These are phyloP conservation scores for Chymomyza procnemis DNA, from an alignment of 2,888 invertebrate genomes.

Conservation along the genomic window DNA sequence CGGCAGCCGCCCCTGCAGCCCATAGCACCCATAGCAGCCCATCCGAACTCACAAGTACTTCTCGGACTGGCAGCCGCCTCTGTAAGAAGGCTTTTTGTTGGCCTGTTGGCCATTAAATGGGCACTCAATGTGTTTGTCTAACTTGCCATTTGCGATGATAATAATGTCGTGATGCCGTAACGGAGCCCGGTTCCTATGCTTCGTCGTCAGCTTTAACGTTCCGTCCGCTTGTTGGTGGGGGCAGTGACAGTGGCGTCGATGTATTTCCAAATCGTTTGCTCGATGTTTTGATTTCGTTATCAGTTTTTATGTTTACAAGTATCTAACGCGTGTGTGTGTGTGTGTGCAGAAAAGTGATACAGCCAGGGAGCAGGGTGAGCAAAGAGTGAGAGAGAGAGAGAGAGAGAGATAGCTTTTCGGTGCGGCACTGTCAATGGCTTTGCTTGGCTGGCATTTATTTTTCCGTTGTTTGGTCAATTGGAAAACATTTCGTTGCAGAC, in stretches of 20 bases:
- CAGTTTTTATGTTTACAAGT: conserved; percentile 72
- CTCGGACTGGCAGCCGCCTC: conserved; percentile 1
- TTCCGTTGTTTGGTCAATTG: conserved; percentile 70
- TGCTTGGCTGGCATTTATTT: conserved; percentile 48
- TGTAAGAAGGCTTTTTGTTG: not conserved
- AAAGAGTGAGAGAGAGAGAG: too few species aligned
- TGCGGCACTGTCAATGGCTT: not conserved
- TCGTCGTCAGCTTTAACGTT: conserved; percentile 22
- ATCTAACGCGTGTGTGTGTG: conserved; percentile 24
- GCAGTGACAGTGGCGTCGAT: conserved; percentile 11
- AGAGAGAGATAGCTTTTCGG: conserved; percentile 23
- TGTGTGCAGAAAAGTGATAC: conserved; percentile 3
- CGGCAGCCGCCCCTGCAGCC: conserved; percentile 37
- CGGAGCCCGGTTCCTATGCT: conserved; percentile 28
- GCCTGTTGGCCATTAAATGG: conserved; percentile 59
- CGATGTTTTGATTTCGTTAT: conserved; percentile 73
- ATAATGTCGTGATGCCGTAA: conserved; percentile 67
- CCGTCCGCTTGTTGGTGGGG: conserved; percentile 23
- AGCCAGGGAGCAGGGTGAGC: too few species aligned
- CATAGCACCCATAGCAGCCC: not conserved
- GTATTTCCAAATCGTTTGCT: conserved; percentile 69
- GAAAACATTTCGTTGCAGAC: conserved; percentile 71
- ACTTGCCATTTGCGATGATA: conserved; percentile 71
- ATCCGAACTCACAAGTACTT: conserved; percentile 14
- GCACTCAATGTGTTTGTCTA: conserved; percentile 70